These are phyloP conservation scores for Macropis europaea DNA, from an alignment of 2,888 invertebrate species.

Conservation along the genomic window DNA sequence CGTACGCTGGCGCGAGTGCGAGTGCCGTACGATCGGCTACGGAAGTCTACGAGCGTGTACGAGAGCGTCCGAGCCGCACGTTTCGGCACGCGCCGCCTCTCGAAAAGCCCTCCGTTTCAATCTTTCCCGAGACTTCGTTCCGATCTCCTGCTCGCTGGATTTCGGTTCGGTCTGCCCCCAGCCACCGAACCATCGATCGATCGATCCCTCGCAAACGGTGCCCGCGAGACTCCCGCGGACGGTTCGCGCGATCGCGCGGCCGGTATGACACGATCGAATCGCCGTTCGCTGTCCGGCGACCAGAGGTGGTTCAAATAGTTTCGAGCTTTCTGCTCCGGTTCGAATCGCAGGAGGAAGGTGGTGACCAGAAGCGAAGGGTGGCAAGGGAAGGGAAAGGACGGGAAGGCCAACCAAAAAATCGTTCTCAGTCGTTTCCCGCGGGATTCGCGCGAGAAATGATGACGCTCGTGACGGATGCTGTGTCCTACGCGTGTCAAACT, in stretches of 20 bases:
- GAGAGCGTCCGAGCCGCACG: slow-evolving; percentile 28
- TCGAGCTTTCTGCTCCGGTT: no score
- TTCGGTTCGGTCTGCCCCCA: slow-evolving; percentile 60
- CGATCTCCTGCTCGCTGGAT: slow-evolving; percentile 71
- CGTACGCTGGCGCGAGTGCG: background rate
- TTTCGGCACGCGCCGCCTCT: slow-evolving; percentile 39
- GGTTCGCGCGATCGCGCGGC: background rate
- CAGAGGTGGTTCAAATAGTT: no score
- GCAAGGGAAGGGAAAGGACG: background rate
- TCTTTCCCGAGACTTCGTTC: slow-evolving; percentile 69
- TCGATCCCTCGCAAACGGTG: background rate
- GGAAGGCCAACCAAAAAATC: background rate
- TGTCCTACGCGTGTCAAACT: slow-evolving; percentile 74
- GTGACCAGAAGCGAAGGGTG: background rate
- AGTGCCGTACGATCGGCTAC: slow-evolving; percentile 13
- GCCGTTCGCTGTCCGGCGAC: no score
- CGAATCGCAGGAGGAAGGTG: no score
- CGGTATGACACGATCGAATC: no score
- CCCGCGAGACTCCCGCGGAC: no score
- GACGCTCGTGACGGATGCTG: slow-evolving; percentile 78
- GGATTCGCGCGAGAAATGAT: slow-evolving; percentile 71
- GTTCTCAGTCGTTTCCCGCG: background rate
- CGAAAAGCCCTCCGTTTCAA: slow-evolving; percentile 45
- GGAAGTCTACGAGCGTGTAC: slow-evolving; percentile 19
- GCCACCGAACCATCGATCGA: no score